phyloP scores from a whole-genome alignment of 2,113 vertebrate species.

The Condylura cristata region DNA sequence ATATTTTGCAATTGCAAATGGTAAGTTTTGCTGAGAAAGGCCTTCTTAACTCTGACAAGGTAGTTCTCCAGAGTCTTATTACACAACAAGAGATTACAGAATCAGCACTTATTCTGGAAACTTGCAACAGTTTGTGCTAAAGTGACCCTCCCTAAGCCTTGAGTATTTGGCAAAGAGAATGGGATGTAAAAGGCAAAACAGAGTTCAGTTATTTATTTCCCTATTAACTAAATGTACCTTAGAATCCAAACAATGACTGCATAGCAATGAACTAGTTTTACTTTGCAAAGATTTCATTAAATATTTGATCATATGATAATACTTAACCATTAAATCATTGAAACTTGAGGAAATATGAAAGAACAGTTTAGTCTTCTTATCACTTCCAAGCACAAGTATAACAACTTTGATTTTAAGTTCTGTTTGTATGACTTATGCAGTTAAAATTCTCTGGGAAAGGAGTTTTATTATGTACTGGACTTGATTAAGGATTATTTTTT shows the following conservation, averaged over 20 bases:
- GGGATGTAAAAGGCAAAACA: conserved; percentile 70
- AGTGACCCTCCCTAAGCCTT: conserved; percentile 63
- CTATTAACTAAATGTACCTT: conserved; percentile 70
- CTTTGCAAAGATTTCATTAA: conserved; percentile 69
- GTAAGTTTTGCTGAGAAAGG: conserved; percentile 44
- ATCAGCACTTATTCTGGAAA: conserved; percentile 64
- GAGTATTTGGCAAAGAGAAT: conserved; percentile 66
- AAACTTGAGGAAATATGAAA: conserved; percentile 55
- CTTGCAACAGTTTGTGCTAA: conserved; percentile 58
- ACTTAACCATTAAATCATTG: conserved; percentile 55
- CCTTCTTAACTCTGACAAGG: conserved; percentile 41
- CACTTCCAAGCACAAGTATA: not conserved
- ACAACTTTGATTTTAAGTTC: conserved; percentile 46
- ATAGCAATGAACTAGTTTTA: conserved; percentile 48
- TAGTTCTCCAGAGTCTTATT: conserved; percentile 68
- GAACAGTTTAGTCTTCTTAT: not conserved
- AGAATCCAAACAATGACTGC: conserved; percentile 68
- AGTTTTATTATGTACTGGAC: not conserved
- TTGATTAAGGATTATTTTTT: conserved; percentile 15
- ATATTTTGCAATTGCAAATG: conserved; percentile 62
- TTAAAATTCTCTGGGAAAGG: conserved; percentile 34
- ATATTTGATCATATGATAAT: conserved; percentile 61
- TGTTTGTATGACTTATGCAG: not conserved
- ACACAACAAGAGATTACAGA: conserved; percentile 65
- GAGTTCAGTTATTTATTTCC: conserved; percentile 74